Percentiles rank a stretch among this genome's conserved stretches.
Evolutionary conservation across 2,888 invertebrate species (phyloP).

Genomic region (Drosophila anomalipes): DNA sequence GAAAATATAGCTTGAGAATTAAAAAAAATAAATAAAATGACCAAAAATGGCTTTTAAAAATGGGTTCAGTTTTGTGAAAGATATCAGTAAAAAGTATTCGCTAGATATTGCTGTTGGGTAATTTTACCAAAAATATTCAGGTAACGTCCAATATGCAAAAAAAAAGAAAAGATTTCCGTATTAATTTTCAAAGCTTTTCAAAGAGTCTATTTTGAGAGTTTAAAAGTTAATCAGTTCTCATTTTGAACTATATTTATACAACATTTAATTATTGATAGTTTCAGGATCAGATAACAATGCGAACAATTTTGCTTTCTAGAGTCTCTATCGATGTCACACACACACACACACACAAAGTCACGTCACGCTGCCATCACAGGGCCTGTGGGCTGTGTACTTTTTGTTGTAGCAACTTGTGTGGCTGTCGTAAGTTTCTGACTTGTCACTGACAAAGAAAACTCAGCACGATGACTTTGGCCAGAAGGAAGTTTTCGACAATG

Average conservation of each 20-base stretch:
- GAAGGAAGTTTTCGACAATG: slow-evolving; percentile 46
- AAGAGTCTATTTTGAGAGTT: neutral
- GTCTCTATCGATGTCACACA: neutral
- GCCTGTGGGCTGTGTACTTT: slow-evolving; percentile 3
- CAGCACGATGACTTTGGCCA: slow-evolving; percentile 38
- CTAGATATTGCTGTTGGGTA: neutral
- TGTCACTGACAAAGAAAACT: slow-evolving; percentile 49
- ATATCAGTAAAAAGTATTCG: no score
- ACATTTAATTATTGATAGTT: neutral
- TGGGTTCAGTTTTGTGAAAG: neutral
- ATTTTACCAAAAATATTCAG: neutral
- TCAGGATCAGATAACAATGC: neutral
- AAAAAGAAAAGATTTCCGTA: neutral
- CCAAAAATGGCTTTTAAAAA: neutral
- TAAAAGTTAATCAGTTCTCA: neutral
- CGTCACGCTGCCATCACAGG: slow-evolving; percentile 19
- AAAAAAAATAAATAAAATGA: neutral
- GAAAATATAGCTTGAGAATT: neutral
- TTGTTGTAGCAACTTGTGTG: slow-evolving; percentile 24
- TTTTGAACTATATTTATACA: neutral
- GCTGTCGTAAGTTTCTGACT: slow-evolving; percentile 41
- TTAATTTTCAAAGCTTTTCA: neutral
- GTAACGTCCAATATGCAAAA: neutral
- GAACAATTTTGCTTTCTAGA: neutral
- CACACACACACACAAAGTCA: neutral